Base-by-base conservation (phyloP, 2,888 invertebrate genomes). In the Mamestra brassicae region DNA sequence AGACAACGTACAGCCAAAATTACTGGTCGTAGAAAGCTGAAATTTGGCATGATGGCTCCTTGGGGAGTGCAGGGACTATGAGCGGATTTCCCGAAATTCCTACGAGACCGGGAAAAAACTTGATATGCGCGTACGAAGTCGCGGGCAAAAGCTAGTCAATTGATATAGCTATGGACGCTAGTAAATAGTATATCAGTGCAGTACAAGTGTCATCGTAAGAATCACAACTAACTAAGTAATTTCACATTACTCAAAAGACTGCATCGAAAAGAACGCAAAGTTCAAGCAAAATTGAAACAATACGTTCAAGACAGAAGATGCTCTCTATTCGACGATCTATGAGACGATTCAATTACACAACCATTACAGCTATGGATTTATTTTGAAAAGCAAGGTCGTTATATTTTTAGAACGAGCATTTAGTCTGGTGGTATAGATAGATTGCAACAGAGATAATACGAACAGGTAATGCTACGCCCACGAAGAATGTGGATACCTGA, bases 341-440 rank as follows among this genome's bases (percentile, higher is more conserved):
- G 52, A 11, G 26, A 3, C 34, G 17, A 47, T n/a, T 47, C 17
- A 1, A 57, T 78, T 74, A 57, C 77, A 47, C 65, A 78, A 74
- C 26, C 0, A 15, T 36, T 61, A 8, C 15, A 5, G 1, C n/a
- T 79, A 62, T 38, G 65, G 57, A 62, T 62, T 7, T 42, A 62
- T 74, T 62, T 54, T 52, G 4, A 72, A 78, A 76, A 71, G 72
- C 63, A 76, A 78, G 80, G 77, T 62, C 66, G 0, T 5, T 6
- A 34, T 66, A 57, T 78, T 77, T 78, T 36, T 78, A 65, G 55
- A 57, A 4, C 42, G 11, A 45, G n/a, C 34, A 52, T 66, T n/a
- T 11, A 63, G n/a, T 52, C 34, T 52, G 8, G n/a, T 57, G 62
- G 42, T 36, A 6, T 10, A 26, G 26, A 73, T 11, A 73, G 26